A percentile compares a stretch with the other conserved stretches of the same genome.
Conservation (phyloP, 2,888 invertebrate species). For the Parnassius apollo region DNA sequence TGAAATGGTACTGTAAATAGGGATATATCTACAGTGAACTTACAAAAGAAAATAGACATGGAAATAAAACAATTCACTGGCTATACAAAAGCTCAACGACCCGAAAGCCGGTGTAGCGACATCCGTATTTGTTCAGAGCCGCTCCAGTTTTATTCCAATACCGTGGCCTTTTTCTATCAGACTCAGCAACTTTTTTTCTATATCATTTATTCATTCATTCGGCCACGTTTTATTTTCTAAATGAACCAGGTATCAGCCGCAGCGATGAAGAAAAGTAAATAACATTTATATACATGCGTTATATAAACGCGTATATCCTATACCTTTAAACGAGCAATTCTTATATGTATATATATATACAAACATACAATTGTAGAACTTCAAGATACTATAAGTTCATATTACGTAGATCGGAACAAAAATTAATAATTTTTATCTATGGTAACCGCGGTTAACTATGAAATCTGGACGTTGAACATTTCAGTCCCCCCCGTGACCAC, state of each 20-base stretch:
- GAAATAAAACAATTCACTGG: conserved; percentile 26
- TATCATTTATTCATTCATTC: conserved; percentile 23
- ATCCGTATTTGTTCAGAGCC: conserved; percentile 28
- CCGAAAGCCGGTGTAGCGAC: conserved; percentile 25
- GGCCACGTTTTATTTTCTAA: conserved; percentile 14
- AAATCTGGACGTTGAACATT: too few relatives aligned
- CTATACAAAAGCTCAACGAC: conserved; percentile 24
- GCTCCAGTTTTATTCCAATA: conserved; percentile 27
- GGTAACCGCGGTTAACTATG: too few relatives aligned
- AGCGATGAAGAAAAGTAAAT: conserved; percentile 3
- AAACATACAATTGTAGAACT: too few relatives aligned
- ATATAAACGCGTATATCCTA: too few relatives aligned
- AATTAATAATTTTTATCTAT: too few relatives aligned
- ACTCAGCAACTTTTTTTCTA: conserved; percentile 19
- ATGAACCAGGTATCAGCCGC: not conserved
- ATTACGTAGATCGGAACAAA: too few relatives aligned
- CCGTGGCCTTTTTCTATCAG: conserved; percentile 26
- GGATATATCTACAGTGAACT: conserved; percentile 18
- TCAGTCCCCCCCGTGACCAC: too few relatives aligned
- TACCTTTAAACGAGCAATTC: too few relatives aligned
- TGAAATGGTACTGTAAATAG: conserved; percentile 20
- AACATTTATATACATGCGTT: too few relatives aligned
- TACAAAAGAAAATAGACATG: conserved; percentile 26
- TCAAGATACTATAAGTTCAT: too few relatives aligned
- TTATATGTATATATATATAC: too few relatives aligned